Percentiles rank a stretch among this genome's conserved stretches.
phyloP scores from a whole-genome alignment of 2,797 vertebrate species.

The Dallia pectoralis region DNA sequence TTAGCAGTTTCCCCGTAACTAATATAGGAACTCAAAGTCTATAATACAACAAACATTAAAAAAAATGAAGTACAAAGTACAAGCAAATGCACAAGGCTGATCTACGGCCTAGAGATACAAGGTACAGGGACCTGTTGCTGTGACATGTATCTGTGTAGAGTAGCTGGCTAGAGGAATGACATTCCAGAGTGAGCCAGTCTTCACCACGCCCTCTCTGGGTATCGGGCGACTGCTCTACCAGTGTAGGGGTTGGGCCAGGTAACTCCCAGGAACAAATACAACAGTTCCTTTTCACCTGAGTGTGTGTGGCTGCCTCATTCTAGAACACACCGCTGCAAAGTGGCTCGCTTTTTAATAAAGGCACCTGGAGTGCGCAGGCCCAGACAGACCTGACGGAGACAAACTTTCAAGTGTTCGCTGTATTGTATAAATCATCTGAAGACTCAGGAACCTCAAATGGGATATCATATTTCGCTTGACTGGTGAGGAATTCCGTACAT shows the following conservation, averaged over 20 bases:
- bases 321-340: constrained; percentile 10
- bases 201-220: constrained; percentile 17
- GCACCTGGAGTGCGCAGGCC: not conserved
- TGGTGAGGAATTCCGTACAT: not conserved
- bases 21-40: not conserved
- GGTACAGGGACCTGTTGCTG: not conserved
- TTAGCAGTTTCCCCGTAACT: not conserved
- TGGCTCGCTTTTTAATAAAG: not conserved
- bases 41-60: not conserved
- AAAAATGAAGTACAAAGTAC: too few species aligned
- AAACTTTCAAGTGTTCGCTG: not conserved
- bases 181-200: constrained; percentile 16
- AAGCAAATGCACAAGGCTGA: too few species aligned
- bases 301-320: not conserved
- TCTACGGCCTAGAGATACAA: not conserved
- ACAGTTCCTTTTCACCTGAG: not conserved
- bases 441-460: not conserved
- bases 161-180: constrained; percentile 12
- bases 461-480: not conserved
- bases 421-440: not conserved
- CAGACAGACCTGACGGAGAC: not conserved
- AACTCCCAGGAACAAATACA: constrained; percentile 20
- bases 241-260: constrained; percentile 11
- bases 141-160: constrained; percentile 10
- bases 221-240: not conserved